Base-by-base conservation (phyloP, 2,888 invertebrate genomes). In the Brachyptera risi region DNA sequence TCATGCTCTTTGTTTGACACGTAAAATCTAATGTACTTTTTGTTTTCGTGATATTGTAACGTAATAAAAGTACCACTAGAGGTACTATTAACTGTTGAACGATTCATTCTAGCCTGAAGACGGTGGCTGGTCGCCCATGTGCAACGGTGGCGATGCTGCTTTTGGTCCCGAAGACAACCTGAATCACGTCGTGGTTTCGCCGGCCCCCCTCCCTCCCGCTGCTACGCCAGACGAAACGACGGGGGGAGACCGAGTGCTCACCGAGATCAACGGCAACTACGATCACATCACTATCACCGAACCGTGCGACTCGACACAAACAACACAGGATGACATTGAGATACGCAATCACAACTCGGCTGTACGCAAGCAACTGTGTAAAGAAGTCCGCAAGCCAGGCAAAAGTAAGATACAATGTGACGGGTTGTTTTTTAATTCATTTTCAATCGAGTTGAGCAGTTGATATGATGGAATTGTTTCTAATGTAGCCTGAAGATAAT, bases 141-240 rank as follows among this genome's bases (percentile, higher is more conserved):
- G 71, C 64, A 69, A 70, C 47, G 44, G 70, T 51, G 71, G 68
- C 51, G 60, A 4, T 40, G 9, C 3, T n/a, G 40, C 15, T 15
- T 4, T 15, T 40, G 15, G 3, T 15, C 11, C 40, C n/a, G 11
- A 4, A 9, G 40, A 15, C 17, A n/a, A 15, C 44, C n/a, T 3
- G 38, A 38, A 44, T 3, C 15, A 4, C n/a, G 19, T 3, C 17
- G 17, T 2, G 44, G 5, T 19, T 11, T 21, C 21, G 19, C 9
- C 15, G 44, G 2, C 2, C 17, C 44, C 17, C 15, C 3, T 44
- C 2, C 44, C 21, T 19, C 21, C 17, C 44, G 9, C 3, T 3
- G 15, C 47, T n/a, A 40, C 17, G 19, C 19, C 17, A 15, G 42
- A 17, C 11, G 17, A 17, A 21, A 21, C 42, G n/a, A 9, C 17